Percentiles rank a stretch among this genome's conserved stretches.
Evolutionary conservation across 2,113 vertebrate genomes (phyloP).

Genomic region (Mesembrinibis cayennensis): DNA sequence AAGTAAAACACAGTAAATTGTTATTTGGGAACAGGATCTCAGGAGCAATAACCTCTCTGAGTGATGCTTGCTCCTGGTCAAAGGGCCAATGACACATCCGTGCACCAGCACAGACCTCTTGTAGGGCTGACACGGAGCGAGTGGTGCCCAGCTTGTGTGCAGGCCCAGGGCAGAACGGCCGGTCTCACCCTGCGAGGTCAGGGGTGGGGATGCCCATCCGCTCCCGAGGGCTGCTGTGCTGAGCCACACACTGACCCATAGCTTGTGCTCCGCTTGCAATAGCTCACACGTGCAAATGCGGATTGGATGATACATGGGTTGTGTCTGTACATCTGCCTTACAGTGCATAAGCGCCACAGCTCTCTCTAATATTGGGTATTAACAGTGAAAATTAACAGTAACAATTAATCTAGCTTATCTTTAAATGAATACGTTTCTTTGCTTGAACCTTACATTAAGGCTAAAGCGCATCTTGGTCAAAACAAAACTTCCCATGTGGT

Average conservation of each 20-base stretch:
- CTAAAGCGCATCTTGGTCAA: constrained; percentile 50
- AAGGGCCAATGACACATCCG: not conserved
- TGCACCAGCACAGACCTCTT: not conserved
- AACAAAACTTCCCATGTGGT: not conserved
- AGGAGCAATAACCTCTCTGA: not conserved
- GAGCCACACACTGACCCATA: not conserved
- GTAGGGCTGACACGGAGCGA: not conserved
- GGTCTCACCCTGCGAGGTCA: not conserved
- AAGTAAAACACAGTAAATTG: not conserved
- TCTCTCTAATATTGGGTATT: not conserved
- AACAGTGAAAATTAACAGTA: not conserved
- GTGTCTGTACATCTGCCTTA: constrained; percentile 26
- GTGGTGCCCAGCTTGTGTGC: not conserved
- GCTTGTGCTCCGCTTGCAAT: not conserved
- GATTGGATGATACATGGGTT: not conserved
- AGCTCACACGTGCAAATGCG: not conserved
- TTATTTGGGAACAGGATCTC: not conserved
- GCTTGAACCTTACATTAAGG: constrained; percentile 69
- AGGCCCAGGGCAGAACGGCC: not conserved
- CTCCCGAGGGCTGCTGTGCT: not conserved
- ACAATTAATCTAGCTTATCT: not conserved
- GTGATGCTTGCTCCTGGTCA: not conserved
- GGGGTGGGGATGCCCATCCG: not conserved
- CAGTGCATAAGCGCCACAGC: not conserved
- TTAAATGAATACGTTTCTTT: not conserved